Percentiles rank a stretch among this genome's conserved stretches.
These are phyloP conservation scores for Erythrolamprus reginae DNA, from an alignment of 2,113 vertebrate genomes.

Conservation along the genomic window DNA sequence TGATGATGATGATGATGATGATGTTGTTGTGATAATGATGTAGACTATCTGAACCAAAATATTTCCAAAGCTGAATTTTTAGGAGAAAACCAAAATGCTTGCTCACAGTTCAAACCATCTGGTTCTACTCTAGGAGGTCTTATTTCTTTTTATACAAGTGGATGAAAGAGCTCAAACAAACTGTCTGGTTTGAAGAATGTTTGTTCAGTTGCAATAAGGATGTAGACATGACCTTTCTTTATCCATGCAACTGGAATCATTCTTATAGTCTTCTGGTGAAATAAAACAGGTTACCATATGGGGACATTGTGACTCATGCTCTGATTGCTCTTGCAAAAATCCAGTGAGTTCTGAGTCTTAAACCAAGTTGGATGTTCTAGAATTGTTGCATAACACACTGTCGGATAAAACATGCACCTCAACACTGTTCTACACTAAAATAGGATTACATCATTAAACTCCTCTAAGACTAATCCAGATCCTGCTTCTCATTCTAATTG, in stretches of 20 bases:
- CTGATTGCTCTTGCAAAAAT: neutral
- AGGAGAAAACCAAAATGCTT: neutral
- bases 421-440: neutral
- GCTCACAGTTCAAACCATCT: constrained; percentile 6
- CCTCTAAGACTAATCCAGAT: neutral
- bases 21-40: no score
- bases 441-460: neutral
- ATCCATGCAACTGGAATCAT: neutral
- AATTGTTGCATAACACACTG: neutral
- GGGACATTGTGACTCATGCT: neutral
- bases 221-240: neutral
- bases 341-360: neutral
- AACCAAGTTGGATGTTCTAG: neutral
- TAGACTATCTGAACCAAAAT: neutral
- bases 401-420: neutral
- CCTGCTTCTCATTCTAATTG: neutral
- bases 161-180: constrained; percentile 5
- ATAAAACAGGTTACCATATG: neutral
- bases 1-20: no score
- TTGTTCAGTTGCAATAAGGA: constrained; percentile 1
- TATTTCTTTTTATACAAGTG: constrained; percentile 2
- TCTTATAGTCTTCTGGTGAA: neutral
- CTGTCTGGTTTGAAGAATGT: neutral
- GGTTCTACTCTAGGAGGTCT: neutral
- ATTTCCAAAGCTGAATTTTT: neutral